phyloP scores from a whole-genome alignment of 2,888 invertebrate species.

The Nephrocerus scutellatus region DNA sequence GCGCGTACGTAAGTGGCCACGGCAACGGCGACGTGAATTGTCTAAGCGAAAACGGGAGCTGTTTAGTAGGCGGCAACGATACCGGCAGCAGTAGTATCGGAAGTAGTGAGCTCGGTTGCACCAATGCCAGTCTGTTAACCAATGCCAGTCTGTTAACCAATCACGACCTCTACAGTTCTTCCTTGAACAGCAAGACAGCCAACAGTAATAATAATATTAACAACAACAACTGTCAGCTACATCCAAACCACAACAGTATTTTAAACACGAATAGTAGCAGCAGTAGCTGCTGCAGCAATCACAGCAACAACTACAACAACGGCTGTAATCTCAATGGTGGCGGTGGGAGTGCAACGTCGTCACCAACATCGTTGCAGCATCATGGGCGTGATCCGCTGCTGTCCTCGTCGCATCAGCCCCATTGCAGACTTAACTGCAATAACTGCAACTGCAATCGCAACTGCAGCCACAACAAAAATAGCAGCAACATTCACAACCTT shows the following conservation, averaged over 20 bases:
- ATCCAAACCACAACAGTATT: too few species aligned
- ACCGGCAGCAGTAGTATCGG: constrained; percentile 12
- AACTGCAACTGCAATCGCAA: too few species aligned
- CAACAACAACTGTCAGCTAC: constrained; percentile 19
- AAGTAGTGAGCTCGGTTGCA: constrained; percentile 12
- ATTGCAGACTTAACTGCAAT: too few species aligned
- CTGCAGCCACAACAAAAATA: too few species aligned
- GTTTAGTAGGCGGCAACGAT: constrained; percentile 24
- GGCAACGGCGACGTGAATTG: constrained; percentile 13
- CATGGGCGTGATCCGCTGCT: constrained; percentile 40
- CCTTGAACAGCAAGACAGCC: constrained; percentile 10
- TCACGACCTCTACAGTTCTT: not conserved
- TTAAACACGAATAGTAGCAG: too few species aligned
- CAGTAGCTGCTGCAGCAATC: constrained; percentile 15
- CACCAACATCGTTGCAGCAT: constrained; percentile 16
- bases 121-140: constrained; percentile 14
- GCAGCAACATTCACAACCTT: constrained; percentile 17
- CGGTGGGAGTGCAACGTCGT: constrained; percentile 10
- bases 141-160: constrained; percentile 14
- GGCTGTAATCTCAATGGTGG: constrained; percentile 2
- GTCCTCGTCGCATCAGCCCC: constrained; percentile 38
- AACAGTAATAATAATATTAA: constrained; percentile 15
- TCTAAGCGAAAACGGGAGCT: constrained; percentile 14
- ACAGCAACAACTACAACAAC: constrained; percentile 12
- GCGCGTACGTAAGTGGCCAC: constrained; percentile 23